These are phyloP conservation scores for Tinea pellionella DNA, from an alignment of 2,888 invertebrate species.

Conservation along the genomic window DNA sequence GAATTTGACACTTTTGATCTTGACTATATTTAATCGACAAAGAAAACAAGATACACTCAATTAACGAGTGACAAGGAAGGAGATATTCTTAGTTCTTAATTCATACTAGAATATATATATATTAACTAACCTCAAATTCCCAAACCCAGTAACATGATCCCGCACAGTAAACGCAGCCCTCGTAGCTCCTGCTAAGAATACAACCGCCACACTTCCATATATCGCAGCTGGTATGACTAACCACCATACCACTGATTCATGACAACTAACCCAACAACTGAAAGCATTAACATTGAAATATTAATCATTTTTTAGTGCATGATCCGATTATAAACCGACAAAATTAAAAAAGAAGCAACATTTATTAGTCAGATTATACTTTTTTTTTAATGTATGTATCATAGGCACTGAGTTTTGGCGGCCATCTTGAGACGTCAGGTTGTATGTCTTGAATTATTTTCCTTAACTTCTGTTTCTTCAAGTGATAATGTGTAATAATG, in stretches of 20 bases:
- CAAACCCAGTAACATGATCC: conserved; percentile 89
- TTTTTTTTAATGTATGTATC: not conserved
- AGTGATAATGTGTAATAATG: too few species aligned
- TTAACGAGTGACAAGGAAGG: too few species aligned
- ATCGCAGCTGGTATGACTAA: conserved; percentile 90
- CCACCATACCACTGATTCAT: conserved; percentile 95
- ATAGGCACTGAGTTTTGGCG: too few species aligned
- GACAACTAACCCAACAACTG: conserved; percentile 95
- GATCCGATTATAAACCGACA: conserved; percentile 16
- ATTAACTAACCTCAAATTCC: conserved; percentile 73
- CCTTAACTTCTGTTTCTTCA: too few species aligned
- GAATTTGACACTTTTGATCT: too few species aligned
- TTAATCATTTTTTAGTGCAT: not conserved
- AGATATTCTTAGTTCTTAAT: too few species aligned
- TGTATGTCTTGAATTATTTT: too few species aligned
- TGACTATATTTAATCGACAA: too few species aligned
- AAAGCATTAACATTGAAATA: not conserved
- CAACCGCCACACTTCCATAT: conserved; percentile 81
- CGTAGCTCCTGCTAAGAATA: conserved; percentile 86
- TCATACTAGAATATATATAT: not conserved
- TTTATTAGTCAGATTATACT: not conserved
- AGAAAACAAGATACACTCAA: too few species aligned
- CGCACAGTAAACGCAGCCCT: conserved; percentile 91
- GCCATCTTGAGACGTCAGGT: too few species aligned
- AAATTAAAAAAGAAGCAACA: not conserved